These are phyloP conservation scores for Drosophila niveifrons DNA, from an alignment of 2,888 invertebrate species.

Conservation along the genomic window DNA sequence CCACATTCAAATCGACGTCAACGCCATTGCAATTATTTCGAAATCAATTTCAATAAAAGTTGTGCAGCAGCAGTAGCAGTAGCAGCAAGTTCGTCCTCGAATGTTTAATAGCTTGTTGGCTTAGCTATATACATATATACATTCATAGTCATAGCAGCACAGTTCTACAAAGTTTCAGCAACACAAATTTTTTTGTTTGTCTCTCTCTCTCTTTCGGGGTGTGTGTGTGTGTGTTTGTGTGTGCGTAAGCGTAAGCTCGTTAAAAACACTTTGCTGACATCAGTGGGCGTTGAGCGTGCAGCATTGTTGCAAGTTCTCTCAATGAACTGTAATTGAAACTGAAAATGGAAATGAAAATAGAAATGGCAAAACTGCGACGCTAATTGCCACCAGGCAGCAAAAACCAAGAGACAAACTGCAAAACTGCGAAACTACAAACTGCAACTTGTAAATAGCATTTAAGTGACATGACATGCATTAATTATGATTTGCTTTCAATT, in stretches of 20 bases:
- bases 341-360: conserved; percentile 41
- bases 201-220: conserved; percentile 10
- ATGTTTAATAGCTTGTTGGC: conserved; percentile 77
- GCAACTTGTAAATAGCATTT: conserved; percentile 46
- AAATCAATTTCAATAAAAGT: conserved; percentile 82
- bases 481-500: conserved; percentile 67
- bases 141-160: neutral
- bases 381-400: conserved; percentile 75
- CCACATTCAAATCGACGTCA: conserved; percentile 72
- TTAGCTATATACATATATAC: conserved; percentile 42
- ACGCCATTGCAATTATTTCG: conserved; percentile 78
- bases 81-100: conserved; percentile 43
- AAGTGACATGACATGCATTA: conserved; percentile 77
- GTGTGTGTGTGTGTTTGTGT: conserved; percentile 29
- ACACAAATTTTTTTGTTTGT: conserved; percentile 6
- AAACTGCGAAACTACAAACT: conserved; percentile 18
- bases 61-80: conserved; percentile 34
- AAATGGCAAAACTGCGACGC: conserved; percentile 66
- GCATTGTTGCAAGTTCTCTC: conserved; percentile 73
- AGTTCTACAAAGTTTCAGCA: conserved; percentile 18
- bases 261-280: conserved; percentile 77
- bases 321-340: conserved; percentile 81
- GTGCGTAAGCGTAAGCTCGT: conserved; percentile 53
- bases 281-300: conserved; percentile 49
- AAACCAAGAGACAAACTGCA: conserved; percentile 17